Base-by-base conservation (phyloP, 2,797 vertebrate species). In the Aratinga solstitialis region DNA sequence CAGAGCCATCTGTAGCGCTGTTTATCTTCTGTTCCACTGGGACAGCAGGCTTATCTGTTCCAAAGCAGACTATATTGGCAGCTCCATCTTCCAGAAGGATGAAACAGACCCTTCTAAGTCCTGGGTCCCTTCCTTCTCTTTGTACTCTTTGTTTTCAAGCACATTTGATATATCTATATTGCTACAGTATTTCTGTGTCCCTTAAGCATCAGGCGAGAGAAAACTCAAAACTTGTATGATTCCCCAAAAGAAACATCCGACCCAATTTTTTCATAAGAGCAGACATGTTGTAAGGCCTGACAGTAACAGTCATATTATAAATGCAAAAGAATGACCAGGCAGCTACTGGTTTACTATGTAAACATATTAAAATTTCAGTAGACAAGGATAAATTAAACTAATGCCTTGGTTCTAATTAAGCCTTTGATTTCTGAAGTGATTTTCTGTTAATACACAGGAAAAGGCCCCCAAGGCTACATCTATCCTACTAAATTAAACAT, bases 401-500 rank as follows among this genome's bases (percentile, higher is more conserved):
- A 63, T 45, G 65, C 18, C 59, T 90, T 72, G 13, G 30, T 78
- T 92, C 89, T 94, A 93, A 94, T 92, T 93, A 95, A 85, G 73
- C 13, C 45, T 88, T 87, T 91, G 84, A 94, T 95, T 94, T 94
- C 47, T 84, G 59, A 80, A 82, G 62, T 85, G 72, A 87, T 92
- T 95, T 91, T 78, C 78, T 90, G 58, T 56, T 91, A 92, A 93
- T 81, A 78, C 54, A 93, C 66, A 69, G 24, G 67, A 67, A 94
- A 94, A 88, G 29, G 47, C 59, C 79, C 90, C 54, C 56, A 76
- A 92, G 45, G 91, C 45, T 89, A 72, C 5, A 38, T 93, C 43
- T 67, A 74, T 53, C 56, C 82, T 72, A 42, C 53, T 94, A 84
- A 94, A 96, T 94, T 94, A 94, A 94, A 85, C 75, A 89, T 77